Evolutionary conservation across 2,888 invertebrate genomes (phyloP).

Genomic region (Rhagophthalmus giganteus): DNA sequence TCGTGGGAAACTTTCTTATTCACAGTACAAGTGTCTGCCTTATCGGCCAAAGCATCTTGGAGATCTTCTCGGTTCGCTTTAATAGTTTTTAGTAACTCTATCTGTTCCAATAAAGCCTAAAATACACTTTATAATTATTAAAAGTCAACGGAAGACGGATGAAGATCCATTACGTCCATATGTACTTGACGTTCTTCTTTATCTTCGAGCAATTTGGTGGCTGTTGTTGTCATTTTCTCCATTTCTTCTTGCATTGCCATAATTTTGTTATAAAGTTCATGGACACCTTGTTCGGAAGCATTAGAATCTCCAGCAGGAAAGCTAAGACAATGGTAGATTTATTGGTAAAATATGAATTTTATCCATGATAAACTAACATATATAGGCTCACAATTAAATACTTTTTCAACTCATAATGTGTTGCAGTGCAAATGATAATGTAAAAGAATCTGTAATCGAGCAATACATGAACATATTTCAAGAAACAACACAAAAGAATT

Average conservation of each 20-base stretch:
- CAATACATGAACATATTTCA: too few relatives aligned
- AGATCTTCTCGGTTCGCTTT: slow-evolving; percentile 74
- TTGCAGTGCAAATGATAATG: too few relatives aligned
- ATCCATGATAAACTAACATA: too few relatives aligned
- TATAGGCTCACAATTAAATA: too few relatives aligned
- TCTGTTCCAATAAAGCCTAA: slow-evolving; percentile 65
- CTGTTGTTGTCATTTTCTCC: slow-evolving; percentile 48
- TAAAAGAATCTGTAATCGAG: too few relatives aligned
- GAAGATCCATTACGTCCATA: slow-evolving; percentile 56
- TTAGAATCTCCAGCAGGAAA: slow-evolving; percentile 28
- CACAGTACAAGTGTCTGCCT: slow-evolving; percentile 70
- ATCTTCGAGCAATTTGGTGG: slow-evolving; percentile 59
- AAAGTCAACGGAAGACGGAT: background rate
- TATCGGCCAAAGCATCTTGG: slow-evolving; percentile 72
- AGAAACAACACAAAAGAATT: too few relatives aligned
- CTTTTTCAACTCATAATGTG: too few relatives aligned
- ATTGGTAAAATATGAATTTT: too few relatives aligned
- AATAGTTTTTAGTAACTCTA: slow-evolving; percentile 65
- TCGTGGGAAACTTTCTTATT: slow-evolving; percentile 75
- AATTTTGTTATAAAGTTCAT: slow-evolving; percentile 45
- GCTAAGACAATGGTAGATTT: too few relatives aligned
- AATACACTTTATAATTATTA: background rate
- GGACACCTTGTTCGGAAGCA: slow-evolving; percentile 19
- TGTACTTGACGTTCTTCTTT: slow-evolving; percentile 60
- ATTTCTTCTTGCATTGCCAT: slow-evolving; percentile 53